Evolutionary conservation across 1,140 invertebrate genomes (phyloP).

Genomic region (Lepidurus apus): DNA sequence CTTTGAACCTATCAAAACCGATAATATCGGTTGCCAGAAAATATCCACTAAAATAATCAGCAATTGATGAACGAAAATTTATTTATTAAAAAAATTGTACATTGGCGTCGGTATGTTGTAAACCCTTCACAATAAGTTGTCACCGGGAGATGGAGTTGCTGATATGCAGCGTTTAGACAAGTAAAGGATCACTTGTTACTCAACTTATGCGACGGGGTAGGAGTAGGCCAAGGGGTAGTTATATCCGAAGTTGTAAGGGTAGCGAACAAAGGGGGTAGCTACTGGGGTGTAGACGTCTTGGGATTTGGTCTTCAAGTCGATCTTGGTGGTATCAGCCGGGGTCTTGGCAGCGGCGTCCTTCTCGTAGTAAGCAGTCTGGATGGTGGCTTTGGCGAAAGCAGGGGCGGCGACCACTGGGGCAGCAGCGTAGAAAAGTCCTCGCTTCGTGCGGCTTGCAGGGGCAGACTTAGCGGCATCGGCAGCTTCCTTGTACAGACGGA

Average conservation of each 20-base stretch:
- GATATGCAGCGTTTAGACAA: not conserved
- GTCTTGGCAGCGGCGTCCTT: slow-evolving; percentile 25
- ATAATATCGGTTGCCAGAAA: too few relatives aligned
- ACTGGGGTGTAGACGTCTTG: slow-evolving; percentile 34
- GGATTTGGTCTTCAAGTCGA: slow-evolving; percentile 35
- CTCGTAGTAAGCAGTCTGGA: slow-evolving; percentile 26
- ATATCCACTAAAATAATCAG: too few relatives aligned
- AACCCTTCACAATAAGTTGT: too few relatives aligned
- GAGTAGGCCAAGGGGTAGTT: slow-evolving; percentile 23
- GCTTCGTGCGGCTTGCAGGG: slow-evolving; percentile 24
- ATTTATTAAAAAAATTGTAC: too few relatives aligned
- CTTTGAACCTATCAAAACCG: too few relatives aligned
- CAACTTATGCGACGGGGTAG: not conserved
- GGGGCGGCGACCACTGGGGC: not conserved
- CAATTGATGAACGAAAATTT: too few relatives aligned
- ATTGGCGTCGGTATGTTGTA: too few relatives aligned
- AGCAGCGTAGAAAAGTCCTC: slow-evolving; percentile 7
- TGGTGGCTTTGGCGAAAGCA: slow-evolving; percentile 29
- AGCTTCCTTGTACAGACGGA: slow-evolving; percentile 3
- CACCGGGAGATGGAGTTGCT: too few relatives aligned
- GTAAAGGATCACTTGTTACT: not conserved
- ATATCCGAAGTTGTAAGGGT: not conserved
- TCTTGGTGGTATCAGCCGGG: slow-evolving; percentile 32
- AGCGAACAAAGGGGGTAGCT: slow-evolving; percentile 33
- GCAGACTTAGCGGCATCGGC: not conserved